Percentiles rank a stretch among this genome's conserved stretches.
These are phyloP conservation scores for Podarcis raffonei DNA, from an alignment of 2,113 vertebrate genomes.

Conservation along the genomic window DNA sequence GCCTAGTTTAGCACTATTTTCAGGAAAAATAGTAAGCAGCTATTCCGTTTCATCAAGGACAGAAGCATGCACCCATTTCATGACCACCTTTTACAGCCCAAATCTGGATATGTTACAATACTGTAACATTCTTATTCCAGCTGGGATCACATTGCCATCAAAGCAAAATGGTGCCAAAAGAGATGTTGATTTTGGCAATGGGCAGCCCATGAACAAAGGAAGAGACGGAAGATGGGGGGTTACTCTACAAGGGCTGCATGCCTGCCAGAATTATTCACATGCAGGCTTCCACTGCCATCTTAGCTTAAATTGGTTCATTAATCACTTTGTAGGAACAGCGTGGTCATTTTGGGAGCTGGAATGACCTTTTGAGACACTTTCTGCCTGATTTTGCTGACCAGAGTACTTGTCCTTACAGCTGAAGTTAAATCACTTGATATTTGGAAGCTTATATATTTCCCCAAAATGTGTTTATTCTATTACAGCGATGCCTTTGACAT, in stretches of 20 bases:
- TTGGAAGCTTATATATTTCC: background rate
- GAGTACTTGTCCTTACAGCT: background rate
- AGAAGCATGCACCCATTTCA: background rate
- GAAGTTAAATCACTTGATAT: background rate
- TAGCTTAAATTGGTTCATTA: background rate
- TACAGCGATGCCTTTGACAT: conserved; percentile 94
- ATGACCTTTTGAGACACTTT: background rate
- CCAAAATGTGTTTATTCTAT: conserved; percentile 13
- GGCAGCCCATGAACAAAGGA: background rate
- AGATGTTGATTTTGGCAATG: background rate
- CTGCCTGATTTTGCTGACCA: background rate
- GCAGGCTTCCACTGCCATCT: background rate
- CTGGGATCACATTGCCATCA: background rate
- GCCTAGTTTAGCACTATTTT: too few relatives aligned
- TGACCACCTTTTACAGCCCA: background rate
- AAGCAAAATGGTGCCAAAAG: background rate
- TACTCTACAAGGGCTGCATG: background rate
- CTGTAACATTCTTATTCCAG: background rate
- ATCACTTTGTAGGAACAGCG: background rate
- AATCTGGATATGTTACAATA: background rate
- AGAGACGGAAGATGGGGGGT: background rate
- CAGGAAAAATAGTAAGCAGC: too few relatives aligned
- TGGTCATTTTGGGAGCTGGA: background rate
- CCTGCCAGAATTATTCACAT: background rate
- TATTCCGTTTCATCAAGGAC: background rate